Evolutionary conservation across 2,888 invertebrate genomes (phyloP), one percentile per base, ranked within the genome.

Genomic region (Syritta pipiens): DNA sequence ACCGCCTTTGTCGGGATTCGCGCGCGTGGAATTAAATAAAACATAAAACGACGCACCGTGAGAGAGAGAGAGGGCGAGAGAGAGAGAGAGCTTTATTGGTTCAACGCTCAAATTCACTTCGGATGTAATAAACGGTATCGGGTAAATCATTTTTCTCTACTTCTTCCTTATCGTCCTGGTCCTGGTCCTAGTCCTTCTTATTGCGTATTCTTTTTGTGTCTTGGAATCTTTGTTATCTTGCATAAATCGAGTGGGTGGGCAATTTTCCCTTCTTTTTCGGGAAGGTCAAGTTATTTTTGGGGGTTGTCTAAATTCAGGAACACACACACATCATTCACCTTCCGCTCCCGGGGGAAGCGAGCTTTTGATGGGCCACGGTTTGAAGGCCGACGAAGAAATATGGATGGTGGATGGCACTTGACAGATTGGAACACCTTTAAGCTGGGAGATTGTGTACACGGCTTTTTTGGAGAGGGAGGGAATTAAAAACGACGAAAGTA

Each of bases 71-170:
- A n/a, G n/a, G n/a, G n/a, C n/a, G 24, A 60, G 46, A 26, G 40
- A 46, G 35, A 40, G 44, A 22, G 10, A 17, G 57, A 63, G 59
- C 59, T 77, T 77, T 72, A 72, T 77, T 65, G 55, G 60, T 72
- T 77, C 72, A 53, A 77, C 65, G 65, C 77, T 65, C 65, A 67
- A 65, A 60, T 77, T 55, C 62, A 69, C 55, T 57, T 49, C 30
- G n/a, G 55, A 53, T 55, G 62, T 62, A 68, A 55, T 62, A 42
- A 62, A 49, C 32, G 32, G 46, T 62, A 68, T 55, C 48, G 62
- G 24, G 32, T 40, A 62, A 69, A 55, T 48, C 42, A 57, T 62
- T 69, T 46, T 32, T 46, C 30, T n/a, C 35, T 14, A 12, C 20
- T 24, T 19, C 6, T 24, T 1, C 0, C 26, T n/a, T n/a, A n/a